phyloP scores from a whole-genome alignment of 2,113 vertebrate species.

The Rostratula benghalensis region DNA sequence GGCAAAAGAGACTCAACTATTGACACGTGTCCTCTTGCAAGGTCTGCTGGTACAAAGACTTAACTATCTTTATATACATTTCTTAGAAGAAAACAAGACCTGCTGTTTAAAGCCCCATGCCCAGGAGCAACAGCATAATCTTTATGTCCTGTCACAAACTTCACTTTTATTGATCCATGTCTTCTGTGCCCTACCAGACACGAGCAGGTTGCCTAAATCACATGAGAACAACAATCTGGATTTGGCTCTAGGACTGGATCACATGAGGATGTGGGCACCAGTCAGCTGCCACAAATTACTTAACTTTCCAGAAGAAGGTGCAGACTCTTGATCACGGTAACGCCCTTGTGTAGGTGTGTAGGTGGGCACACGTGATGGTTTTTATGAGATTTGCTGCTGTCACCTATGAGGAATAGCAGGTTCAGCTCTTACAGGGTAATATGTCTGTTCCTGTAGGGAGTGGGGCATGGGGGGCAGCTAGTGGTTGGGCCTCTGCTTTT shows the following conservation, averaged over 20 bases:
- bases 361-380: background rate
- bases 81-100: background rate
- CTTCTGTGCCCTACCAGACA: background rate
- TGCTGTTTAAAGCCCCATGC: background rate
- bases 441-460: background rate
- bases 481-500: background rate
- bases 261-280: background rate
- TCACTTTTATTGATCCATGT: background rate
- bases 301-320: background rate
- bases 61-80: background rate
- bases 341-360: accelerated
- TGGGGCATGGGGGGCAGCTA: background rate
- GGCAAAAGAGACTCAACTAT: background rate
- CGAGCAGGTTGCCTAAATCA: background rate
- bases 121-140: background rate
- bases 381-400: background rate
- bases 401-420: background rate
- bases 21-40: background rate
- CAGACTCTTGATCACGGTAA: background rate
- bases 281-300: background rate
- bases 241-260: background rate
- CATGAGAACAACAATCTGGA: background rate
- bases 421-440: background rate
- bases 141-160: background rate
- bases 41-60: background rate